phyloP scores from a whole-genome alignment of 1,140 invertebrate genomes.

The Arctopsyche grandis region DNA sequence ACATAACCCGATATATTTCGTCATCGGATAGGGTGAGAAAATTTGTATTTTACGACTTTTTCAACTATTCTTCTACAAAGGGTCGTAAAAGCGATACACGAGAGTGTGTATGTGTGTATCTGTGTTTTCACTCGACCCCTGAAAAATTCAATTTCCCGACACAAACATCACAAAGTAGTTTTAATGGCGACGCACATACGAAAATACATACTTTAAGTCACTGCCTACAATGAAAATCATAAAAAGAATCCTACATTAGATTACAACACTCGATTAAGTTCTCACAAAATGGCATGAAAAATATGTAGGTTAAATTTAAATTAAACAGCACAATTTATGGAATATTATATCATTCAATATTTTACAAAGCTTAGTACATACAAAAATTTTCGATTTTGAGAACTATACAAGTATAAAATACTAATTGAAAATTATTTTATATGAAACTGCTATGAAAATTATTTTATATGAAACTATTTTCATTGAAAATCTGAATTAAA shows the following conservation, averaged over 20 bases:
- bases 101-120: neutral
- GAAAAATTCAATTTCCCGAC: conserved; percentile 14
- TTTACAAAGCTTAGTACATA: too few species aligned
- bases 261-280: conserved; percentile 8
- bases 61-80: conserved; percentile 29
- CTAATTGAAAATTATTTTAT: too few species aligned
- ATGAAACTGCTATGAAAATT: too few species aligned
- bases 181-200: neutral
- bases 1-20: conserved; percentile 41
- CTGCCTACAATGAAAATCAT: neutral
- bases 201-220: neutral
- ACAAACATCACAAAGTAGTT: conserved; percentile 21
- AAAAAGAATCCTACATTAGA: neutral
- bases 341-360: too few species aligned
- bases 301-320: too few species aligned
- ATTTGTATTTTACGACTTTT: conserved; percentile 41
- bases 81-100: conserved; percentile 31
- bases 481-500: too few species aligned
- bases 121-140: neutral
- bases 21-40: conserved; percentile 39
- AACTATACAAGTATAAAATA: too few species aligned
- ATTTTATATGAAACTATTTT: too few species aligned
- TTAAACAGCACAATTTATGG: too few species aligned
- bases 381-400: too few species aligned
- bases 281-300: neutral